Evolutionary conservation across 2,113 vertebrate genomes (phyloP), one percentile per base, ranked within the genome.

Genomic region (Phainopepla nitens): DNA sequence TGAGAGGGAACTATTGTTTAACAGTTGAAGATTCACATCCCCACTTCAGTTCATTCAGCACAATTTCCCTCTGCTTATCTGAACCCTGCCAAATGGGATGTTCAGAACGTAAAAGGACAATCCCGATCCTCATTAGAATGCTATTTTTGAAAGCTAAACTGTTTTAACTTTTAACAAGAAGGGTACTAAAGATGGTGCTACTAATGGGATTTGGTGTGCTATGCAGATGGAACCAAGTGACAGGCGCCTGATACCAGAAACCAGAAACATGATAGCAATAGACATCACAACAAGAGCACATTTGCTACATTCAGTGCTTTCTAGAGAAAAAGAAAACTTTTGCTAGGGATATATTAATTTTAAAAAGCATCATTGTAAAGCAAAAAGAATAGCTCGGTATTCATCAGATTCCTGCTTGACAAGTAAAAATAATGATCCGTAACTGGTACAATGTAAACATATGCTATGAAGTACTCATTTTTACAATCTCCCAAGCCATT

Each of bases 1-100:
- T 97, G 91, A 98, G 98, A 98, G 98, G 97, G 98, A 96, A 94
- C 95, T 96, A 90, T 98, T 98, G 98, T 84, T 98, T 97, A 98
- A 98, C 95, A 94, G 90, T 98, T 98, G 96, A 76, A 88, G 73
- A 36, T 24, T 47, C 72, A 42, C 15, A 33, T 28, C 62, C 72
- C 16, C 35, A 1, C 47, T 94, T 57, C 45, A 24, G 49, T 71
- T 90, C 82, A 9, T 80, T 42, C 77, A 39, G 58, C 7, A 61
- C 53, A 50, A 78, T 96, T 95, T 95, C 92, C 49, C 70, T 71
- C 87, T 89, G 83, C 90, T 96, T 89, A 39, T 70, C 95, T 97
- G 96, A 97, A 97, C 62, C 76, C 76, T 93, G 93, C 93, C 95
- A 96, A 97, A 94, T 91, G 61, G 87, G 64, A 89, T 88, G 91